A percentile compares a stretch with the other conserved stretches of the same genome.
Conservation (phyloP, 2,113 vertebrate genomes). For the Rhea americana region DNA sequence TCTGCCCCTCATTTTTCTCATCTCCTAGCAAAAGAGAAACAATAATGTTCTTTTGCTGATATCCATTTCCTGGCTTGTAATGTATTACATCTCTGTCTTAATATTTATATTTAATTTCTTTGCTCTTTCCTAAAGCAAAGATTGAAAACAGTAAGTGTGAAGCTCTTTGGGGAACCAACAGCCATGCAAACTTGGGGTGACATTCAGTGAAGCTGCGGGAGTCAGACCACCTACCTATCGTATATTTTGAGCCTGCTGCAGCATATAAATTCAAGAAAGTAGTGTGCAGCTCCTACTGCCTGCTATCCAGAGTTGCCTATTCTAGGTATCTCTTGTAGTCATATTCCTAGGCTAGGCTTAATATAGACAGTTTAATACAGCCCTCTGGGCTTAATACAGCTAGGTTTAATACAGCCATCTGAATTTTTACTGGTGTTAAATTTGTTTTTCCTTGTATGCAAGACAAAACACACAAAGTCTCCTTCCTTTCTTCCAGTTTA, state of each 20-base stretch:
- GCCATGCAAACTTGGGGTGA: not conserved
- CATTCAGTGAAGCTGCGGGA: conserved; percentile 3
- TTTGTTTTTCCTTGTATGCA: not conserved
- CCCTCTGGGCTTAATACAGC: not conserved
- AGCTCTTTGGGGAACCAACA: not conserved
- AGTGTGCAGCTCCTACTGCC: not conserved
- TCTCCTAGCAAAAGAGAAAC: not conserved
- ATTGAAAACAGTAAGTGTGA: not conserved
- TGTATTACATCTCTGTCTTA: not conserved
- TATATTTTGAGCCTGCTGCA: conserved; percentile 20
- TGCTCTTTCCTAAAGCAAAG: not conserved
- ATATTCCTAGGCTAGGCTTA: not conserved
- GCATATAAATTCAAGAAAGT: not conserved
- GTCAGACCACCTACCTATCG: not conserved
- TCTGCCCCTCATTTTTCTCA: not conserved
- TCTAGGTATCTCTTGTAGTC: fast-evolving
- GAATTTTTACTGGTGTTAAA: not conserved
- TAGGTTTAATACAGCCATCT: not conserved
- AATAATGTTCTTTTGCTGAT: not conserved
- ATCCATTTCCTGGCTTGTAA: not conserved
- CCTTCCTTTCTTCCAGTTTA: not conserved
- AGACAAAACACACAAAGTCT: not conserved
- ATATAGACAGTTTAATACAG: not conserved
- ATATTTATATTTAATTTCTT: not conserved
- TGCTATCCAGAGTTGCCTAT: not conserved